A percentile compares a stretch with the other conserved stretches of the same genome.
phyloP scores from a whole-genome alignment of 2,888 invertebrate genomes.

The Clusia tigrina region DNA sequence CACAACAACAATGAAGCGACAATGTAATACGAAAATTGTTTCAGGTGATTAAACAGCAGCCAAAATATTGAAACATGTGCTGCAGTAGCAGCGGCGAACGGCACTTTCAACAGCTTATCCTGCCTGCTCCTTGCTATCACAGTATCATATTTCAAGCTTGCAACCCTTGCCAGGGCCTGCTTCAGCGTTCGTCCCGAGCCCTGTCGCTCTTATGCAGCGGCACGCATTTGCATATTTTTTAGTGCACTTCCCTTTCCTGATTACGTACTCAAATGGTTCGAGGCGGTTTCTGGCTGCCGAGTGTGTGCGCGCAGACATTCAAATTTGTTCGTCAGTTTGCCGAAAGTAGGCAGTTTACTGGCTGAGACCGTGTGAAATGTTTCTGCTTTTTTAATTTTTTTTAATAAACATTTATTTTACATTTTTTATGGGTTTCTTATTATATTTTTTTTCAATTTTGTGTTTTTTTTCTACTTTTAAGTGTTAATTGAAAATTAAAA shows the following conservation, averaged over 20 bases:
- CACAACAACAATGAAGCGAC: conserved; percentile 12
- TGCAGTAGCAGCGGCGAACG: conserved; percentile 21
- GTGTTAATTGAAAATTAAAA: background rate
- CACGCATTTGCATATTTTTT: conserved; percentile 19
- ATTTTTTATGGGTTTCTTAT: no score
- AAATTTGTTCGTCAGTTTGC: conserved; percentile 7
- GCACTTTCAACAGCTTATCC: conserved; percentile 15
- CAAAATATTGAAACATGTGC: conserved; percentile 57
- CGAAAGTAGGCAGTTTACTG: background rate
- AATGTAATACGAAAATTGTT: conserved; percentile 41
- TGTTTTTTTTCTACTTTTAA: background rate
- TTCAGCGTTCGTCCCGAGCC: background rate
- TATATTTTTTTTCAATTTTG: background rate
- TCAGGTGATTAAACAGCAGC: conserved; percentile 55
- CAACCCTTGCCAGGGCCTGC: conserved; percentile 13
- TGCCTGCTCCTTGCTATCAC: conserved; percentile 26
- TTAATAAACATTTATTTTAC: no score
- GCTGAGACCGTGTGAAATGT: conserved; percentile 38
- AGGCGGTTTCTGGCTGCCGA: conserved; percentile 17
- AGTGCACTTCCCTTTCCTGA: conserved; percentile 44
- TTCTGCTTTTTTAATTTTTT: no score
- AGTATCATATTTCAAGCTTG: conserved; percentile 36
- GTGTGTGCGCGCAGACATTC: no score
- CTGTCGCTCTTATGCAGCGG: conserved; percentile 1
- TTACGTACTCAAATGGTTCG: conserved; percentile 32